Percentiles rank a stretch among this genome's conserved stretches.
These are phyloP conservation scores for Cygnus atratus DNA, from an alignment of 2,113 vertebrate species.

Conservation along the genomic window DNA sequence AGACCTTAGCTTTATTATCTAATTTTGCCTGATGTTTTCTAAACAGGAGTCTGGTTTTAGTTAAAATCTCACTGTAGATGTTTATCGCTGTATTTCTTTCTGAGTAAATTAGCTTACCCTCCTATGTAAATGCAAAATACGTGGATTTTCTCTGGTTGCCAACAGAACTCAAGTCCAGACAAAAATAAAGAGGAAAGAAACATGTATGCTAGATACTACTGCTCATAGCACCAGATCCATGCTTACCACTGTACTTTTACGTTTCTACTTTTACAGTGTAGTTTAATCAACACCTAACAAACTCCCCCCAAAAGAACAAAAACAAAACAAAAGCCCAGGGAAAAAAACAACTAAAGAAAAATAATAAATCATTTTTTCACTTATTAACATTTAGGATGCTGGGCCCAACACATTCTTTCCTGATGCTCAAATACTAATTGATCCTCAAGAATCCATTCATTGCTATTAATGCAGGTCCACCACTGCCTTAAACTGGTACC, in stretches of 20 bases:
- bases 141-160: not conserved
- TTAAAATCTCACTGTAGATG: not conserved
- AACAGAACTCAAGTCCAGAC: not conserved
- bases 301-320: not conserved
- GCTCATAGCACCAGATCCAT: not conserved
- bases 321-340: no score
- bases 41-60: not conserved
- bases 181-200: not conserved
- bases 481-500: not conserved
- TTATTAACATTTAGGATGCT: not conserved
- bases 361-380: not conserved
- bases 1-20: not conserved
- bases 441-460: not conserved
- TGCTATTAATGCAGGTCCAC: not conserved
- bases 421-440: not conserved
- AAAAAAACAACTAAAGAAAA: not conserved
- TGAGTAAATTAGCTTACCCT: not conserved
- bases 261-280: not conserved
- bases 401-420: not conserved
- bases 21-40: not conserved
- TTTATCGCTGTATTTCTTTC: not conserved
- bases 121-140: not conserved
- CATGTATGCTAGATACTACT: rapidly evolving
- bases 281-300: not conserved
- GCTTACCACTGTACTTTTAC: not conserved